Base-by-base conservation (phyloP, 2,113 vertebrate genomes). In the Lepidothrix coronata region DNA sequence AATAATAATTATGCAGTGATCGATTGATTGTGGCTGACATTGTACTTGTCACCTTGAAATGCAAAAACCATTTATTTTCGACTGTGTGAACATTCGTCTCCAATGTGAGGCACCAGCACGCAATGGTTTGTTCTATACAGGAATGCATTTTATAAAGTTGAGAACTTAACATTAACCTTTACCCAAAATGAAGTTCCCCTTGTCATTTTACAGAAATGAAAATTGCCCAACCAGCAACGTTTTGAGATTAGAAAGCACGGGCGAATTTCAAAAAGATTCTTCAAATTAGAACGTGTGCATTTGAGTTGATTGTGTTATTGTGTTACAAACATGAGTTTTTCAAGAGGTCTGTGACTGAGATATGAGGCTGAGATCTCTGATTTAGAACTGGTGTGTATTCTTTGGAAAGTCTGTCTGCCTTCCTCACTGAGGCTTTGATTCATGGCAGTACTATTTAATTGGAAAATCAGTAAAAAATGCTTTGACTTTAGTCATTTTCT, bases 1-100 rank as follows among this genome's bases (percentile, higher is more conserved):
- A 98, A 98, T 98, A 98, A 98, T 98, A 98, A 98, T 98, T 98
- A 98, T 98, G 97, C 96, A 95, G 96, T 98, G 98, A 98, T 98
- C 98, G 81, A 98, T 98, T 98, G 98, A 98, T 98, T 98, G 97
- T 98, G 96, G 97, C 98, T 98, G 98, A 98, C 98, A 98, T 98
- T 98, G 98, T 97, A 97, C 97, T 98, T 98, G 98, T 98, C 98
- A 98, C 97, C 98, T 98, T 98, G 98, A 98, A 98, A 98, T 97
- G 96, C 96, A 98, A 97, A 98, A 98, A 84, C 89, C 97, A 98
- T 98, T 97, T 89, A 95, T 98, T 98, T 97, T 98, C 31, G 2
- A 71, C 91, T 52, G 35, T 77, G 54, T 90, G 97, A 96, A 94
- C 93, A 73, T 97, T 97, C 52, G 96, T 97, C 52, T 82, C 80